These are phyloP conservation scores for Archocentrus centrarchus DNA, from an alignment of 2,113 vertebrate genomes.

Conservation along the genomic window DNA sequence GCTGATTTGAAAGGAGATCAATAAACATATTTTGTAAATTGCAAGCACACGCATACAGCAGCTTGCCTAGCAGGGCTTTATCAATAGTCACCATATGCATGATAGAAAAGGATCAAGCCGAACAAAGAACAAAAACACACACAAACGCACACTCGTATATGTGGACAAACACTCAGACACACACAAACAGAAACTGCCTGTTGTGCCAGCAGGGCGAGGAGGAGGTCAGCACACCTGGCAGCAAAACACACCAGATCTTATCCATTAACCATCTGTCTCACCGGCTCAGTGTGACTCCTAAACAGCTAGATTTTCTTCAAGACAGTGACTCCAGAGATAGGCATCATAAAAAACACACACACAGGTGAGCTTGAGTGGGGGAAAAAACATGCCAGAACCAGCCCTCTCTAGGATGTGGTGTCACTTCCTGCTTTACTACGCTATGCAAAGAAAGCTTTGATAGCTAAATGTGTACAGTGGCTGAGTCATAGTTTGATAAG, in stretches of 20 bases:
- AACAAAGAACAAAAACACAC: constrained; percentile 26
- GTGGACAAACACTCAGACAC: neutral
- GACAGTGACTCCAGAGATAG: constrained; percentile 15
- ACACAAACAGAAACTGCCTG: constrained; percentile 20
- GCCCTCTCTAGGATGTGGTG: neutral
- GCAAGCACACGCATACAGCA: constrained; percentile 7
- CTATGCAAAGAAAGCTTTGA: neutral
- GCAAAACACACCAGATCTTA: constrained; percentile 63
- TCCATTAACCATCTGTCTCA: constrained; percentile 72
- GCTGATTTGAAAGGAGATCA: constrained; percentile 38
- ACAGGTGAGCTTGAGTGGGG: neutral
- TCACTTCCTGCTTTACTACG: neutral
- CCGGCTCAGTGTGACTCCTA: constrained; percentile 41
- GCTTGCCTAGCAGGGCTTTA: constrained; percentile 53
- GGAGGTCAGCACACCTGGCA: constrained; percentile 73
- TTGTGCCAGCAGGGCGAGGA: constrained; percentile 55
- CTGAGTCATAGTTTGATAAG: neutral
- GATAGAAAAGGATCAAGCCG: constrained; percentile 50
- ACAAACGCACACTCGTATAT: neutral
- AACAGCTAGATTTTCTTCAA: constrained; percentile 31
- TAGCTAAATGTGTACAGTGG: neutral
- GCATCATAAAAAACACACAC: constrained; percentile 2
- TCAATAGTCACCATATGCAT: constrained; percentile 76
- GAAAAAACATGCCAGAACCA: constrained; percentile 21
- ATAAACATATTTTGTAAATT: constrained; percentile 14